These are phyloP conservation scores for Bhutanitis thaidina DNA, from an alignment of 2,888 invertebrate genomes.

Conservation along the genomic window DNA sequence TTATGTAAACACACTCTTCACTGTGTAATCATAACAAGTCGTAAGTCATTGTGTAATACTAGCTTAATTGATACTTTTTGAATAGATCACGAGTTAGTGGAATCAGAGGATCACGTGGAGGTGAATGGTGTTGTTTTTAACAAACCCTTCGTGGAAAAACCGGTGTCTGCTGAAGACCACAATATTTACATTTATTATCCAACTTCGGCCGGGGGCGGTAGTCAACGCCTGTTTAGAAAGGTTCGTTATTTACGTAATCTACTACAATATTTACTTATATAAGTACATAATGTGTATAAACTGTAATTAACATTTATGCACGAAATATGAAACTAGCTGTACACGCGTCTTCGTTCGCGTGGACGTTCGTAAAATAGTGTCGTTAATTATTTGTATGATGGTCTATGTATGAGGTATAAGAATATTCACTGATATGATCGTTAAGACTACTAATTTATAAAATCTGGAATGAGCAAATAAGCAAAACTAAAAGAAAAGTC, in stretches of 20 bases:
- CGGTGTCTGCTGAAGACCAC: conserved; percentile 99
- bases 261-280: neutral
- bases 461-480: no score
- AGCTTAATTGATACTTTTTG: neutral
- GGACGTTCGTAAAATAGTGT: no score
- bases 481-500: no score
- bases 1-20: neutral
- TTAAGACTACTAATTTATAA: no score
- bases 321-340: no score
- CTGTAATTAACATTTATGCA: no score
- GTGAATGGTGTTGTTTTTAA: conserved; percentile 97
- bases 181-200: conserved; percentile 99
- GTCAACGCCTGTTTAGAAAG: conserved; percentile 98
- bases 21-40: neutral
- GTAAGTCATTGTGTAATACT: neutral
- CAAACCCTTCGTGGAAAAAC: conserved; percentile 99
- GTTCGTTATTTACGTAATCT: conserved; percentile 61
- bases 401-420: no score
- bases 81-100: conserved; percentile 93
- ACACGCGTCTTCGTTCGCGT: no score
- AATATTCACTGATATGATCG: no score
- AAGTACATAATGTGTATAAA: no score
- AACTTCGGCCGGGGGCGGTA: conserved; percentile 98
- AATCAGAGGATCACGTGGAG: conserved; percentile 98
- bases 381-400: no score